Conservation (phyloP, 2,113 vertebrate species). For the Lagopus leucura region DNA sequence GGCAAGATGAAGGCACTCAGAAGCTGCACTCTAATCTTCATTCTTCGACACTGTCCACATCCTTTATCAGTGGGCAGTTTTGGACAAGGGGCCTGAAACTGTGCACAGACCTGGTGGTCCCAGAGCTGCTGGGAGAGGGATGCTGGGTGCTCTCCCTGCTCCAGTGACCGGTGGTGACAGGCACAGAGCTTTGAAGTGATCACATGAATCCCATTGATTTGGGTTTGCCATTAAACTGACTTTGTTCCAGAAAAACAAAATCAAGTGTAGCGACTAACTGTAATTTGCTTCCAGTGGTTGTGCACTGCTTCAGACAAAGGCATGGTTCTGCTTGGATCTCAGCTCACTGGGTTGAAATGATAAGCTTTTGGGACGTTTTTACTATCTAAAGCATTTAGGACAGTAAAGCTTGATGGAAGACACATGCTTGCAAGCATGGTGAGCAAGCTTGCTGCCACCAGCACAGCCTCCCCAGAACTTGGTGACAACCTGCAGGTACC, state of each 20-base stretch:
- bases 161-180: not conserved
- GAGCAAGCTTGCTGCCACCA: too few species aligned
- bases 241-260: not conserved
- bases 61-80: not conserved
- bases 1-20: not conserved
- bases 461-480: too few species aligned
- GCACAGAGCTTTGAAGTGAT: rapidly evolving
- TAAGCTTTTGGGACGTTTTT: not conserved
- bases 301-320: rapidly evolving
- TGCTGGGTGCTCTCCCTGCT: not conserved
- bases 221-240: not conserved
- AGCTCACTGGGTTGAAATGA: rapidly evolving
- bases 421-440: too few species aligned
- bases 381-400: not conserved
- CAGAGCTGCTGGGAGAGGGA: not conserved
- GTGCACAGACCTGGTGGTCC: not conserved
- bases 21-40: rapidly evolving
- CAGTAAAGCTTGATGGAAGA: not conserved
- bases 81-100: not conserved
- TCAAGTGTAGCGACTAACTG: rapidly evolving
- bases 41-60: rapidly evolving
- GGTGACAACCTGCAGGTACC: too few species aligned
- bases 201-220: rapidly evolving
- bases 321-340: rapidly evolving
- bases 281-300: not conserved